A percentile compares a stretch with the other conserved stretches of the same genome.
These are phyloP conservation scores for Aplodontia rufa DNA, from an alignment of 2,113 vertebrate genomes.

Conservation along the genomic window DNA sequence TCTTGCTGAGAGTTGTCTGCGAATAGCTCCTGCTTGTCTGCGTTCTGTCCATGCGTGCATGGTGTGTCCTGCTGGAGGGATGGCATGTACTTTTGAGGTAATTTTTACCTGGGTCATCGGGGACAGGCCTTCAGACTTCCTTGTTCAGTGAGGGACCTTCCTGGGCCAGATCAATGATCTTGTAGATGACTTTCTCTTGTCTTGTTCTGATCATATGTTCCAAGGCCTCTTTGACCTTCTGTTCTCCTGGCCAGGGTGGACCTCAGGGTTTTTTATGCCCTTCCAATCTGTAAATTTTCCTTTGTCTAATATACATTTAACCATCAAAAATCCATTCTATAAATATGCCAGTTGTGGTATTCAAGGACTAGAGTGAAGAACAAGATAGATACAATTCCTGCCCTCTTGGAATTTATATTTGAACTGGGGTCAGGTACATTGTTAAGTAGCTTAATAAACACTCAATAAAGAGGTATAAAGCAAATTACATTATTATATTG, in stretches of 20 bases:
- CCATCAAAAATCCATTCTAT: neutral
- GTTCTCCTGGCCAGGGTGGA: neutral
- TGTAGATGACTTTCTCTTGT: neutral
- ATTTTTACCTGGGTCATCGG: neutral
- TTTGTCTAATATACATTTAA: neutral
- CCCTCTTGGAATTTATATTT: neutral
- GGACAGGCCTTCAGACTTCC: neutral
- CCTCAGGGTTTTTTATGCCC: neutral
- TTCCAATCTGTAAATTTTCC: neutral
- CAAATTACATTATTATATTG: neutral
- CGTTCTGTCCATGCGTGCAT: neutral
- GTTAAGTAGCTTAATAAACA: neutral
- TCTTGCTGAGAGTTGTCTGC: neutral
- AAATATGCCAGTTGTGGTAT: neutral
- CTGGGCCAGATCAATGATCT: neutral
- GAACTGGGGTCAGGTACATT: neutral
- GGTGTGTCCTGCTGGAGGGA: neutral
- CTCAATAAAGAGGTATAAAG: neutral
- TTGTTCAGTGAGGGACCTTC: neutral
- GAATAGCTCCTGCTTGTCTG: neutral
- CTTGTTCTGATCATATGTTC: neutral
- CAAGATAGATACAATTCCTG: neutral
- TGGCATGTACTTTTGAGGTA: neutral
- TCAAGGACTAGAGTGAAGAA: neutral
- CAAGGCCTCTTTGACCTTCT: neutral